Conservation (phyloP, 2,888 invertebrate genomes). For the Patella pellucida region DNA sequence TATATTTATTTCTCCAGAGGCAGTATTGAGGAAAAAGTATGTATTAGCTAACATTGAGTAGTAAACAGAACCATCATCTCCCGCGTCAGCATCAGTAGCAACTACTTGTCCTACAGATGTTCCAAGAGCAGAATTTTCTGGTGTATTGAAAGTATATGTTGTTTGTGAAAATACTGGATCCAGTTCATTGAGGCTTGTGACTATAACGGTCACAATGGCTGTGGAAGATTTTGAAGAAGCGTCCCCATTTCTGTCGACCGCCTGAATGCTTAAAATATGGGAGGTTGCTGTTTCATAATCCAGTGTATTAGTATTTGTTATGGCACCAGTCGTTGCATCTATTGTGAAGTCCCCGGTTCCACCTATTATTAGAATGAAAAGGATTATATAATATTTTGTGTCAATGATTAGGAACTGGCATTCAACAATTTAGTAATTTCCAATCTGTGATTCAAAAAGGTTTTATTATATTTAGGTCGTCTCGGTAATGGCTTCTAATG, state of each 20-base stretch:
- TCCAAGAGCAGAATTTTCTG: slow-evolving; percentile 34
- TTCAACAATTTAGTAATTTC: too few relatives aligned
- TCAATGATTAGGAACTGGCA: too few relatives aligned
- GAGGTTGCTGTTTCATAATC: slow-evolving; percentile 51
- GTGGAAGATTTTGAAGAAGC: slow-evolving; percentile 32
- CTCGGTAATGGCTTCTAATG: too few relatives aligned
- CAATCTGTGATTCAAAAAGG: too few relatives aligned
- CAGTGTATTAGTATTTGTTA: slow-evolving; percentile 37
- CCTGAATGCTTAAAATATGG: slow-evolving; percentile 46
- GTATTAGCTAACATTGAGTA: background rate
- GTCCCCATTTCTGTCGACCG: slow-evolving; percentile 49
- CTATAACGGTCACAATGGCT: slow-evolving; percentile 32
- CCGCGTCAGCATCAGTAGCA: slow-evolving; percentile 48
- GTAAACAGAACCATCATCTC: slow-evolving; percentile 8
- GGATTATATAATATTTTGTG: too few relatives aligned
- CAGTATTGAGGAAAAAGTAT: slow-evolving; percentile 7
- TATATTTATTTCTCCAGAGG: slow-evolving; percentile 21
- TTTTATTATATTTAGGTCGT: too few relatives aligned
- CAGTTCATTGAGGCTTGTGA: slow-evolving; percentile 48
- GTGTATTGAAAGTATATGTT: slow-evolving; percentile 31
- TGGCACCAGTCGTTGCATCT: slow-evolving; percentile 41
- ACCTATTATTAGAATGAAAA: slow-evolving; percentile 18
- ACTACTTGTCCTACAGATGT: slow-evolving; percentile 38
- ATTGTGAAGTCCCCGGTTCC: slow-evolving; percentile 38
- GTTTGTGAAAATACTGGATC: slow-evolving; percentile 30